Percentiles rank a stretch among this genome's conserved stretches.
Conservation (phyloP, 2,797 vertebrate genomes). For the Hirundo rustica region DNA sequence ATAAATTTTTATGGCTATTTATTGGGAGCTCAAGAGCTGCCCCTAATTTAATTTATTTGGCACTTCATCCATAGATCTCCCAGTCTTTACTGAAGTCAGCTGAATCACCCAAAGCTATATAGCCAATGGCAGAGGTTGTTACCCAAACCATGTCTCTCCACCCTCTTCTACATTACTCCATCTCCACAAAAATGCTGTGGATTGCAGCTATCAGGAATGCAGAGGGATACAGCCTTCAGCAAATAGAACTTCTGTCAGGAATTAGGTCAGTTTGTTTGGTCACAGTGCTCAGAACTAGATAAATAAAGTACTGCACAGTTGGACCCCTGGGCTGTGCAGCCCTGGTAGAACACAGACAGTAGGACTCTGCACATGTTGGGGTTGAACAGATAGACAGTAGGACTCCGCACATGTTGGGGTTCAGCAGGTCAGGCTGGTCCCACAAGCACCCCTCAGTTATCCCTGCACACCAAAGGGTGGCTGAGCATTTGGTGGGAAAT, state of each 20-base stretch:
- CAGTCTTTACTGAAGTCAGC: constrained; percentile 22
- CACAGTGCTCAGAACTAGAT: background rate
- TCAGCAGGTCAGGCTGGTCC: background rate
- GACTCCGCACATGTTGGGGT: background rate
- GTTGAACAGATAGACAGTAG: rapidly evolving
- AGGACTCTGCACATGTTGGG: background rate
- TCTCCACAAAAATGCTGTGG: constrained; percentile 19
- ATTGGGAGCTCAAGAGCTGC: constrained; percentile 1
- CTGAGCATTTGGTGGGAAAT: background rate
- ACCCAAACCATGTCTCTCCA: background rate
- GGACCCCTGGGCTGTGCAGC: background rate
- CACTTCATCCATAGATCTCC: background rate
- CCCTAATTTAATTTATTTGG: constrained; percentile 35
- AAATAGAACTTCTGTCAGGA: background rate
- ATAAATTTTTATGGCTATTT: constrained; percentile 46
- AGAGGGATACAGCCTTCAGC: background rate
- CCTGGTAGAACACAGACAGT: rapidly evolving
- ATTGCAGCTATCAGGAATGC: background rate
- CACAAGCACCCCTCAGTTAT: background rate
- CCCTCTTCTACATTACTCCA: background rate
- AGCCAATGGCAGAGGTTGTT: background rate
- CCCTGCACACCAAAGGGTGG: background rate
- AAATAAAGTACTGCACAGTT: background rate
- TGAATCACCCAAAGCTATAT: background rate
- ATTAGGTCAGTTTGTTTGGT: background rate